Evolutionary conservation across 2,888 invertebrate genomes (phyloP).

Genomic region (Subacronicta megacephala): DNA sequence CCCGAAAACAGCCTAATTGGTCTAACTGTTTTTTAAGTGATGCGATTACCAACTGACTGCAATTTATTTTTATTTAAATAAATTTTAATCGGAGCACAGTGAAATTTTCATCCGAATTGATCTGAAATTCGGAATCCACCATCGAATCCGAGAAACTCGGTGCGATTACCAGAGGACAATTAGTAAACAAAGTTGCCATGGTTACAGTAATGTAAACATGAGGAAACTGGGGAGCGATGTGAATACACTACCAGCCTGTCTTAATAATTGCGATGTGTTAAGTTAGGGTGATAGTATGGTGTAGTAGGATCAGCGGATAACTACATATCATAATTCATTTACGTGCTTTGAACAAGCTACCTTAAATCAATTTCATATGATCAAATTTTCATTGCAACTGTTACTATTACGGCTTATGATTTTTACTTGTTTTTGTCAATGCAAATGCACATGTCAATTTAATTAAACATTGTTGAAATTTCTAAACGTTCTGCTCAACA

Average conservation of each 20-base stretch:
- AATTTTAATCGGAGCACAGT: slow-evolving; percentile 8
- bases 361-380: too few relatives aligned
- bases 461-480: too few relatives aligned
- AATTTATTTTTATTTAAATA: slow-evolving; percentile 40
- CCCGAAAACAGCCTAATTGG: too few relatives aligned
- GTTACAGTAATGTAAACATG: slow-evolving; percentile 65
- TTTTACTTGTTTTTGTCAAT: too few relatives aligned
- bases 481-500: too few relatives aligned
- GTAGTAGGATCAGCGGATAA: slow-evolving; percentile 19
- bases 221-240: slow-evolving; percentile 47
- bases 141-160: slow-evolving; percentile 22
- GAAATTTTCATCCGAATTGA: slow-evolving; percentile 22
- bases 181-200: slow-evolving; percentile 64
- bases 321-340: too few relatives aligned
- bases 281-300: slow-evolving; percentile 21
- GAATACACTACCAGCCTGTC: slow-evolving; percentile 57
- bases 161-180: slow-evolving; percentile 54
- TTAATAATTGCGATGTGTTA: slow-evolving; percentile 60
- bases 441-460: too few relatives aligned
- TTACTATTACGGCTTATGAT: too few relatives aligned
- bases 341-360: too few relatives aligned
- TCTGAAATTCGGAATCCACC: slow-evolving; percentile 15
- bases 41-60: too few relatives aligned
- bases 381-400: too few relatives aligned
- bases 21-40: too few relatives aligned